A percentile compares a stretch with the other conserved stretches of the same genome.
Evolutionary conservation across 2,113 vertebrate genomes (phyloP).

Genomic region (Nothocercus julius): DNA sequence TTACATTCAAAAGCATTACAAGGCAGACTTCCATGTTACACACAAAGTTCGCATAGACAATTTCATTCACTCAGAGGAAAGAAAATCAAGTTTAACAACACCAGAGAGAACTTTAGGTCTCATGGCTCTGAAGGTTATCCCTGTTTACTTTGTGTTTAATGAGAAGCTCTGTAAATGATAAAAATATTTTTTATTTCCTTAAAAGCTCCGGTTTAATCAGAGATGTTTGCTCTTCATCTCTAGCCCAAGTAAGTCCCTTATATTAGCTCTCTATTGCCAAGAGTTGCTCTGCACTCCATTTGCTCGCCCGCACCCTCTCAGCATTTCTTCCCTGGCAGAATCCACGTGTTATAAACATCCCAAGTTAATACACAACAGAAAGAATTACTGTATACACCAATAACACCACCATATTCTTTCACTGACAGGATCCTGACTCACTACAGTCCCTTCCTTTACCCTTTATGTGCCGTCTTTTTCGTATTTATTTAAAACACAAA

Average conservation of each 20-base stretch:
- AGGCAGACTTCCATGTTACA: not conserved
- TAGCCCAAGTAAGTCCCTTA: not conserved
- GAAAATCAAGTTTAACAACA: not conserved
- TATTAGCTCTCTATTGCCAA: not conserved
- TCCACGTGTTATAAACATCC: not conserved
- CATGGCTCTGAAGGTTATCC: not conserved
- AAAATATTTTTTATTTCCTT: not conserved
- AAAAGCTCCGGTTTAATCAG: not conserved
- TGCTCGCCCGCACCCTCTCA: not conserved
- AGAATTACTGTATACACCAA: not conserved
- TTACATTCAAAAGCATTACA: not conserved
- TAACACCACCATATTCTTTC: not conserved
- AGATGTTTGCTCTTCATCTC: not conserved
- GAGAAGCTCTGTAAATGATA: not conserved
- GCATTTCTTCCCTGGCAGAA: not conserved
- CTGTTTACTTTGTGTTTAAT: not conserved
- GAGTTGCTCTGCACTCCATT: not conserved
- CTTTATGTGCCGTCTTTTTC: not conserved
- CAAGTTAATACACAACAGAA: not conserved
- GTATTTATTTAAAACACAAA: not conserved
- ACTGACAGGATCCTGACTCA: not conserved
- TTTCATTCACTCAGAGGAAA: not conserved
- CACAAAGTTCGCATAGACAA: not conserved
- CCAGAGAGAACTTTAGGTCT: not conserved
- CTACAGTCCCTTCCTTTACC: not conserved